Evolutionary conservation across 53 echinoderm and acorn worm genomes (phyloP), one percentile per base, ranked within the genome.

Genomic region (Astropecten irregularis): DNA sequence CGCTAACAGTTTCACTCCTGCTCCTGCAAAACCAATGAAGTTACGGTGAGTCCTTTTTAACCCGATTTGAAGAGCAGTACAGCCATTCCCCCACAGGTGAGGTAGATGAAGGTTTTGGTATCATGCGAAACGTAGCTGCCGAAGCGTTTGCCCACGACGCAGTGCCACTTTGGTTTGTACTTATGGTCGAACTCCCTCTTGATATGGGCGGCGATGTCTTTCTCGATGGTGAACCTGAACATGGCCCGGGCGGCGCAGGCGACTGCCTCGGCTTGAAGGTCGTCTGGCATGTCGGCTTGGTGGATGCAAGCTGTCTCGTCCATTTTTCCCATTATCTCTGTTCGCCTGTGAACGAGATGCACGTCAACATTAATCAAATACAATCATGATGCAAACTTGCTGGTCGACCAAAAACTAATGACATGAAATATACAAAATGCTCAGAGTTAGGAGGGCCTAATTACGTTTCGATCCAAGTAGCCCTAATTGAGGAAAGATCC

Each of bases 121-220:
- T 95, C 95, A 74, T 95, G 95, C 37, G 95, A 92, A 22, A 95
- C 95, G 71, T 92, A 95, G 68, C 95, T 95, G 26, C 95, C 95
- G 69, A 95, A 95, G 69, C 92, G 87, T 49, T 76, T 83, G 31
- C 95, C 95, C 28, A 95, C 95, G 77, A 95, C 92, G 82, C 95
- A 95, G 68, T 95, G 95, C 95, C 95, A 95, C 11, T 92, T 95
- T 9, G 92, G 86, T 87, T 79, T 89, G 92, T 95, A 84, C 66
- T 95, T 95, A 72, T 86, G 86, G 92, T 95, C 95, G 54, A 95
- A 95, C 68, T 92, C 94, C 69, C 91, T 94, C 88, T 94, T 94
- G 85, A 94, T 86, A 68, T 13, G 68, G 54, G 91, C 91, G 15
- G 94, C 94, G 69, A 94, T 93, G 81, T 93, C 93, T 73, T 91